Conservation (phyloP, 2,797 vertebrate genomes). For the Myotis findleyi region DNA sequence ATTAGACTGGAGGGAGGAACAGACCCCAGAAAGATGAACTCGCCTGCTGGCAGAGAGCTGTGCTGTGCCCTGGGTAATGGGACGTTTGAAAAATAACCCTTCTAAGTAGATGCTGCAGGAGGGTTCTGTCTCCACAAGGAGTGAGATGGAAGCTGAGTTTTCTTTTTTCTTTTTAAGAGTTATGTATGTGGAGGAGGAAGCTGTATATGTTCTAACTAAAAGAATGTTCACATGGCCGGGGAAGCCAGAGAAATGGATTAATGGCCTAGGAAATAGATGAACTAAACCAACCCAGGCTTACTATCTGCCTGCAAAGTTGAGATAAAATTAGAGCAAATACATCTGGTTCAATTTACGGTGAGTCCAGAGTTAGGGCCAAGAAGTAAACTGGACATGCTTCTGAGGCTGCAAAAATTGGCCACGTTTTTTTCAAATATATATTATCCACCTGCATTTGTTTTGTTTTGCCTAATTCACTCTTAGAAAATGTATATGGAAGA, state of each 20-base stretch:
- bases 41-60: not conserved
- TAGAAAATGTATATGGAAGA: not conserved
- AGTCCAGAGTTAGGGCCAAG: not conserved
- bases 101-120: not conserved
- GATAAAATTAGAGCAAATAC: slow-evolving; percentile 69
- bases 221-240: not conserved
- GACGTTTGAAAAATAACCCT: not conserved
- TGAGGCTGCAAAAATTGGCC: slow-evolving; percentile 51
- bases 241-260: slow-evolving; percentile 53
- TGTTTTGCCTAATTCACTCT: slow-evolving; percentile 17
- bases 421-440: not conserved
- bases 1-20: not conserved
- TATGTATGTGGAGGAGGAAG: not conserved
- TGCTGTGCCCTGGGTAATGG: not conserved
- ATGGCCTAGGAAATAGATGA: slow-evolving; percentile 68
- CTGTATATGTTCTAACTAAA: slow-evolving; percentile 40
- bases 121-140: not conserved
- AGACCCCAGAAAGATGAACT: not conserved
- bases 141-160: not conserved
- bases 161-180: slow-evolving; percentile 10
- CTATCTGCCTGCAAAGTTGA: slow-evolving; percentile 70
- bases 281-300: slow-evolving; percentile 56
- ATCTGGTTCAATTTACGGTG: slow-evolving; percentile 43
- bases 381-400: slow-evolving; percentile 48
- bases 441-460: slow-evolving; percentile 51